Base-by-base conservation (phyloP, 1,140 invertebrate species). In the Drosophila bipectinata region DNA sequence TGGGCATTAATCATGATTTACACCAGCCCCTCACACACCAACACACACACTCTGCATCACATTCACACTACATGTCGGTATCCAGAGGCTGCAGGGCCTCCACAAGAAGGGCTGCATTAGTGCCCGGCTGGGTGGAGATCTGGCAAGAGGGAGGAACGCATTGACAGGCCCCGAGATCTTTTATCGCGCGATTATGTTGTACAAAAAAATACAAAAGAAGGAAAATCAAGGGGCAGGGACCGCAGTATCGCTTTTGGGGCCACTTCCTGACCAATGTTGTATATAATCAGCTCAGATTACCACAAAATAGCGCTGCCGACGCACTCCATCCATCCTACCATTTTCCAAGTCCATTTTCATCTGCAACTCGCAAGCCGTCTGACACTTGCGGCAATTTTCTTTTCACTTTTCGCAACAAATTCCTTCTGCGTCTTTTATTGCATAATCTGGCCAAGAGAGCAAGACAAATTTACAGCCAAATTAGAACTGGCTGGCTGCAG, bases 1-100 rank as follows among this genome's bases (percentile, higher is more conserved):
- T 85, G 64, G 66, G 82, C 82, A 85, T 85, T 85, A 87, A 85
- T 88, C 82, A 85, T 87, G 82, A 81, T 85, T 87, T 88, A 85
- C 83, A 75, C 74, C 73, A 72, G 45, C 63, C 53, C 59, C 64
- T 18, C 34, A 59, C 61, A 59, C 24, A 58, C 28, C 45, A 34
- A 72, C 58, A 51, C n/a, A 41, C 32, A 26, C 61, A 45, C 74
- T 44, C 57, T 44, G 53, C 60, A 56, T 75, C 54, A 49, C 58
- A 75, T 56, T 55, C 53, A 56, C 34, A 61, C 73, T 47, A 24
- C 10, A 41, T 21, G 26, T 28, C 66, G 41, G 32, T 14, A 45
- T 41, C 56, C n/a, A 10, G 47, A 55, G 51, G 67, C 60, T 51
- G 71, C 39, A 45, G 63, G 59, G 45, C 53, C 48, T 26, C 59